A percentile compares a stretch with the other conserved stretches of the same genome.
Evolutionary conservation across 2,113 vertebrate species (phyloP).

Genomic region (Ramphastos sulfuratus): DNA sequence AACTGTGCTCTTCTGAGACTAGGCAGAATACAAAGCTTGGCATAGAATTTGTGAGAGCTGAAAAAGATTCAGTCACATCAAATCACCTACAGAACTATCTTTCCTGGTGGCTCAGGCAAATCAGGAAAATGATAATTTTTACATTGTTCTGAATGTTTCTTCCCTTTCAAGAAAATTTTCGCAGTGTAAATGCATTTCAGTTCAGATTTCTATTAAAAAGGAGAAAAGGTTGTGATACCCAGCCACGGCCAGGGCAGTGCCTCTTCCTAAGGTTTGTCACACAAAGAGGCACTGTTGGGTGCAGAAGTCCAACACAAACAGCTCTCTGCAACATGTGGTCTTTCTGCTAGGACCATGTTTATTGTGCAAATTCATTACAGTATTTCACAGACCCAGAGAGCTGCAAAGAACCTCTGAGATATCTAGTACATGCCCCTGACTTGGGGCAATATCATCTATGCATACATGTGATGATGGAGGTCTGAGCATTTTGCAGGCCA

Average conservation of each 20-base stretch:
- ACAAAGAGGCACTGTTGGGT: background rate
- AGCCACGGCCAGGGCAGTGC: too few relatives aligned
- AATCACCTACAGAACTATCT: background rate
- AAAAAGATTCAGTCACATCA: background rate
- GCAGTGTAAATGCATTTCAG: background rate
- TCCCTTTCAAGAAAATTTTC: background rate
- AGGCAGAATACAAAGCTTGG: background rate
- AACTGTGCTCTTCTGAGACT: background rate
- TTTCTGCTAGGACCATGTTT: background rate
- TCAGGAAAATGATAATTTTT: background rate
- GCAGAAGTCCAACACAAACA: background rate
- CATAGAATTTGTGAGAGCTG: background rate
- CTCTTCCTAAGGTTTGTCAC: background rate
- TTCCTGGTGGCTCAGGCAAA: background rate
- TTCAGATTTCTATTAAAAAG: background rate
- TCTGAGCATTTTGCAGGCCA: background rate
- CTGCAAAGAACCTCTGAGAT: background rate
- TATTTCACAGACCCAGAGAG: background rate
- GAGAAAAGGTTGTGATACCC: background rate
- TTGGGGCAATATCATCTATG: background rate
- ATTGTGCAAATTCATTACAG: fast-evolving
- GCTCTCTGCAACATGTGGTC: fast-evolving
- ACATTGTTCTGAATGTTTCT: background rate
- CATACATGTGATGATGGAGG: background rate
- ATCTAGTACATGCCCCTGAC: background rate